Evolutionary conservation across 2,888 invertebrate genomes (phyloP).

Genomic region (Exocentrus adspersus): DNA sequence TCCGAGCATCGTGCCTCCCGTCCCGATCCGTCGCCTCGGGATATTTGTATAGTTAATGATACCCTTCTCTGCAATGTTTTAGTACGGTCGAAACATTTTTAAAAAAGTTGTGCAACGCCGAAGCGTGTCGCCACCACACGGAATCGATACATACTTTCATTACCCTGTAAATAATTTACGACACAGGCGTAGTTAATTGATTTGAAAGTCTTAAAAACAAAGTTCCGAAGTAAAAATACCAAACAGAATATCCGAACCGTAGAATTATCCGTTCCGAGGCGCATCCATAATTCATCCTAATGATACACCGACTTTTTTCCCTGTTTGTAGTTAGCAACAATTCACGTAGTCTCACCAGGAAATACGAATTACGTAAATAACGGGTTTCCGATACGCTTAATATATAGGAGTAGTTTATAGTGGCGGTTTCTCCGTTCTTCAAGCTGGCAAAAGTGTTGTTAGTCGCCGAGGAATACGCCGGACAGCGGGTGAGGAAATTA

Average conservation of each 20-base stretch:
- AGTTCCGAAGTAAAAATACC: neutral
- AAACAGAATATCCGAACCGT: neutral
- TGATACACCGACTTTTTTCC: constrained; percentile 10
- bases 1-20: constrained; percentile 15
- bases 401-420: neutral
- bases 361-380: constrained; percentile 5
- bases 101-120: too few species aligned
- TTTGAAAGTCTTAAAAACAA: neutral
- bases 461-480: constrained; percentile 15
- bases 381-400: neutral
- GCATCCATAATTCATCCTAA: constrained; percentile 5
- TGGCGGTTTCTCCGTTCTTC: too few species aligned
- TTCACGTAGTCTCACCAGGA: neutral
- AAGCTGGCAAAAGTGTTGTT: constrained; percentile 13
- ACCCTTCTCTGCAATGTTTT: too few species aligned
- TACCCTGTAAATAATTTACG: too few species aligned
- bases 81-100: too few species aligned
- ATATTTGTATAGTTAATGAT: neutral
- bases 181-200: neutral
- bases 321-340: constrained; percentile 3
- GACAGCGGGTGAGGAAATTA: constrained; percentile 29
- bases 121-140: too few species aligned
- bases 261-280: neutral
- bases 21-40: neutral
- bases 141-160: too few species aligned